Base-by-base conservation (phyloP, 2,888 invertebrate species). In the Ganaspis brasiliensis region DNA sequence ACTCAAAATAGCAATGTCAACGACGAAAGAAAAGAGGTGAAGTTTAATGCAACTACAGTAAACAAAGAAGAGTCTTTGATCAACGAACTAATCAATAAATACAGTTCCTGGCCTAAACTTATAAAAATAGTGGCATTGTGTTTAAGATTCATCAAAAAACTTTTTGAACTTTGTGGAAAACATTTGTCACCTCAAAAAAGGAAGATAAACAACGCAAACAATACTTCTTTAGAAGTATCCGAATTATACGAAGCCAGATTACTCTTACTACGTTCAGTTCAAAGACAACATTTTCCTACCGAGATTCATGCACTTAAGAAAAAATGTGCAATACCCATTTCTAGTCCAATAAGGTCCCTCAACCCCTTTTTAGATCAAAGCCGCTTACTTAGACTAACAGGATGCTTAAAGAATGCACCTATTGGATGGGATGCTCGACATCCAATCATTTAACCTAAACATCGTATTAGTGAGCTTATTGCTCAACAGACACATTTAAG, bases 381-480 rank as follows among this genome's bases (percentile, higher is more conserved):
- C 0, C 73, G 75, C 0, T 6, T 72, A 19, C 24, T 76, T 1
- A 72, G 76, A 12, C 61, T 55, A 14, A 31, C 63, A 8, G 79
- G 79, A 12, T 40, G 79, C 6, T 57, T 79, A 16, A 19, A 40
- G 1, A 70, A 79, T 21, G 21, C 79, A 14, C 6, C 19, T 14
- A 52, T 79, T 10, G 0, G 56, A 1, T 57, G 12, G 3, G 67
- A 63, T 10, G 52, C 59, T 10, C 52, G 73, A 26, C 57, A 75
- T 37, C 78, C 75, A 24, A 49, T 67, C 8, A 78, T 78, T 8
- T 40, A 75, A 19, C 40, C 73, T 2, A 49, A 52, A 21, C 19
- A 37, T 31, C 14, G 16, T 49, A 26, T 78, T 2, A 73, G 70
- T 6, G 19, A 19, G 14, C 14, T 67, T n/a, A 49, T 70, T 31